Base-by-base conservation (phyloP, 1,140 invertebrate genomes). In the Bombus haemorrhoidalis region DNA sequence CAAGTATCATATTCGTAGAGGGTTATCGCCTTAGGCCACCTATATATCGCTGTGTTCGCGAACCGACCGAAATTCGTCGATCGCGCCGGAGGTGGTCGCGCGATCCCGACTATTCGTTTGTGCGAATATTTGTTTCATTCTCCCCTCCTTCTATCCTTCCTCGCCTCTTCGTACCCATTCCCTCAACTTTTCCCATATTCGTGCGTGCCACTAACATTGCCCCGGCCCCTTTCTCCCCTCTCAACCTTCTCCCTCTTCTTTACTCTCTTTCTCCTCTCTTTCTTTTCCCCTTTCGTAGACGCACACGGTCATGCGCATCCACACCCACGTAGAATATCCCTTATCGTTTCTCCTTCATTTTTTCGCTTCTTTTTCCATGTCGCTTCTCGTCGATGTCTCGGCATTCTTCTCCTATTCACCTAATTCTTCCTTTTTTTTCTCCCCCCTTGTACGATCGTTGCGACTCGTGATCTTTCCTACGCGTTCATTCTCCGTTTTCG, bases 11-110 rank as follows among this genome's bases (percentile, higher is more conserved):
- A 86, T 83, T 85, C 69, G 78, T 72, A 39, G 57, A 47, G 87
- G 87, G 88, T 92, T 93, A 92, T 92, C 92, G 74, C 89, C 64
- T 82, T 59, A 72, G 66, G 64, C 78, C 89, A 91, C 86, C 89
- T 87, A 80, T 87, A 80, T 81, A 87, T 90, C 74, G 53, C 37
- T 85, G 47, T 87, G 37, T 43, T 77, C 62, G 28, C 64, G 13
- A 66, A 59, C 82, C 74, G 43, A 41, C 34, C 84, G 57, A 77
- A 74, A 83, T 41, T 64, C 81, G 74, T 74, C 84, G 32, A 66
- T 34, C 64, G 32, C 64, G 84, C 86, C 82, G 86, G 83, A 64
- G 47, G 22, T 47, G 6, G 4, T 62, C 39, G 15, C 28, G 10
- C 71, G 77, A 88, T 89, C 91, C 90, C 73, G 84, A 89, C 84